Evolutionary conservation across 2,888 invertebrate species (phyloP).

Genomic region (Orthonevra nobilis): DNA sequence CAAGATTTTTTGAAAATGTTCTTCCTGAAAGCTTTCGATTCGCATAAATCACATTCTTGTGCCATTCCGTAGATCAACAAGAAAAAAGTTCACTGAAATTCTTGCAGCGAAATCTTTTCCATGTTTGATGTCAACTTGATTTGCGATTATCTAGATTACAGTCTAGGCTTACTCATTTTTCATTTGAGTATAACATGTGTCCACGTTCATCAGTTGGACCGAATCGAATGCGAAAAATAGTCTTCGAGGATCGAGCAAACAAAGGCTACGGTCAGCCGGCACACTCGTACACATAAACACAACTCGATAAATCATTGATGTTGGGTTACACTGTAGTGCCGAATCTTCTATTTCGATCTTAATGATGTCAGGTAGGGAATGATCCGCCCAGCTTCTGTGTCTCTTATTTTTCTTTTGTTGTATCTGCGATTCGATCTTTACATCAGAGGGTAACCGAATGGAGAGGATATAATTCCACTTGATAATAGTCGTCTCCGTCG

Average conservation of each 20-base stretch:
- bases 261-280: no score
- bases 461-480: slow-evolving; percentile 62
- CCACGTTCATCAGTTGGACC: slow-evolving; percentile 57
- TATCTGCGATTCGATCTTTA: slow-evolving; percentile 57
- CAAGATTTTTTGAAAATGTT: no score
- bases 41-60: no score
- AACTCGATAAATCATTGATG: slow-evolving; percentile 66
- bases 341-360: slow-evolving; percentile 70
- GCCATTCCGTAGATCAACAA: background rate
- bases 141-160: slow-evolving; percentile 65
- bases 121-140: slow-evolving; percentile 67
- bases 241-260: slow-evolving; percentile 26
- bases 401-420: slow-evolving; percentile 45
- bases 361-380: slow-evolving; percentile 69
- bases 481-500: slow-evolving; percentile 32
- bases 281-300: slow-evolving; percentile 1
- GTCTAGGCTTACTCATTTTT: slow-evolving; percentile 54
- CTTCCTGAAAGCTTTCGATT: no score
- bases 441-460: slow-evolving; percentile 52
- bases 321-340: slow-evolving; percentile 51
- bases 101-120: slow-evolving; percentile 58
- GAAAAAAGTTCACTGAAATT: slow-evolving; percentile 31
- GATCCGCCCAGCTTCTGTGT: slow-evolving; percentile 68
- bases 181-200: slow-evolving; percentile 62
- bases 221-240: slow-evolving; percentile 68